Evolutionary conservation across 2,113 vertebrate species (phyloP), one percentile per base, ranked within the genome.

Genomic region (Dicentrarchus labrax): DNA sequence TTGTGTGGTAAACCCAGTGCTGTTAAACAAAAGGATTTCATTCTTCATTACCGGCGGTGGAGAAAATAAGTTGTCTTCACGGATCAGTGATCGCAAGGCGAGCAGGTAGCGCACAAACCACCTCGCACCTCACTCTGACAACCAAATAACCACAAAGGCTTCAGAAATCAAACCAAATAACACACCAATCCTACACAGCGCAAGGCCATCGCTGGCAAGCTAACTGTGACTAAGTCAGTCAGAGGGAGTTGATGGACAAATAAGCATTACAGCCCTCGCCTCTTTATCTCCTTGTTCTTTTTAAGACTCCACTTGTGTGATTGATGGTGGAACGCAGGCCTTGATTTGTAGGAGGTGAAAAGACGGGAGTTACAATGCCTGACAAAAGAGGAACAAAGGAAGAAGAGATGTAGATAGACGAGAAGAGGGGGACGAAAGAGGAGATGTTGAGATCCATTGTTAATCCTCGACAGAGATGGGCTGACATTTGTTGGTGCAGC

Each of bases 1-100:
- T 53, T 48, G 86, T 17, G 88, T 41, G 74, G 57, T 80, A 81
- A 85, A 76, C 59, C 71, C 65, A 36, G 9, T 5, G 41, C 72
- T 17, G 56, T 76, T 84, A 82, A 89, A 88, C 72, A 71, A 87
- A 86, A 71, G 72, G 79, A 86, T 89, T 93, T 91, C 82, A 91
- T 86, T 94, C 90, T 92, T 94, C 87, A 92, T 93, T 90, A 92
- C 76, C 6, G 22, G 47, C 22, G 64, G 80, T 80, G 87, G 89
- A 87, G 89, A 87, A 85, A 92, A 92, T 89, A 45, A 93, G 89
- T 92, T 92, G 91, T 90, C 76, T 88, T 91, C 82, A 85, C 12
- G 78, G 88, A 88, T 88, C 72, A 72, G 81, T 24, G 80, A 71
- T 21, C 22, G n/a, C 36, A 24, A 82, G 71, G 60, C 73, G 57